phyloP scores from a whole-genome alignment of 2,113 vertebrate genomes.

The Vulpes vulpes region DNA sequence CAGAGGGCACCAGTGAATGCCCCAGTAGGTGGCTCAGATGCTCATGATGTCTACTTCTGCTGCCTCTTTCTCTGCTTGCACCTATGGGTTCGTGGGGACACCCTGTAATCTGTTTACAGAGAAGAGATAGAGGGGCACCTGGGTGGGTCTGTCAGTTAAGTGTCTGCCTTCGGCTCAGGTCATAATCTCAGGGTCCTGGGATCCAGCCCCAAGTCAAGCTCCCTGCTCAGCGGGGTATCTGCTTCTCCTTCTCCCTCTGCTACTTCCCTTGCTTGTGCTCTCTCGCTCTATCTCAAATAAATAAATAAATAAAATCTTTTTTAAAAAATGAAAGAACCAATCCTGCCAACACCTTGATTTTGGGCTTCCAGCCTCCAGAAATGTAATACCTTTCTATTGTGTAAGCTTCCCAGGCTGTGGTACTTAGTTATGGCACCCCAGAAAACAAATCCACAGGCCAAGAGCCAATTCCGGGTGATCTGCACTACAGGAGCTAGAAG shows the following conservation, averaged over 20 bases:
- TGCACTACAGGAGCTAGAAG: not conserved
- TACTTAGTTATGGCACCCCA: not conserved
- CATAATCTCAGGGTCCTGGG: not conserved
- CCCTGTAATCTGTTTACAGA: not conserved
- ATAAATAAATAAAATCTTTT: not conserved
- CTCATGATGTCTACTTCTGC: not conserved
- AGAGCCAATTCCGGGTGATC: not conserved
- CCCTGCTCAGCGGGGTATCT: not conserved
- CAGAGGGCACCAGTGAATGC: accelerated
- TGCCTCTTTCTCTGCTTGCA: not conserved
- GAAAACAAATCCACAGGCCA: not conserved
- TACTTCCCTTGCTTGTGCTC: not conserved
- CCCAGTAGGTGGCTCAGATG: not conserved
- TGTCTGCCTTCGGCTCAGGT: not conserved
- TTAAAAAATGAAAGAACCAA: not conserved
- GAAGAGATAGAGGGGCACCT: not conserved
- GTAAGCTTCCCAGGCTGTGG: not conserved
- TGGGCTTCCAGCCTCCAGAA: not conserved
- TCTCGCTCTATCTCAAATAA: not conserved
- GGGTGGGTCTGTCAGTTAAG: too few relatives aligned
- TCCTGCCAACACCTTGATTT: not conserved
- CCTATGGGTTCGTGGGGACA: not conserved
- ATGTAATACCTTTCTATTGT: not conserved
- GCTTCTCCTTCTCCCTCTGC: not conserved
- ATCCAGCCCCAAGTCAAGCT: not conserved